Evolutionary conservation across 2,888 invertebrate genomes (phyloP).

Genomic region (Tetanocera ferruginea): DNA sequence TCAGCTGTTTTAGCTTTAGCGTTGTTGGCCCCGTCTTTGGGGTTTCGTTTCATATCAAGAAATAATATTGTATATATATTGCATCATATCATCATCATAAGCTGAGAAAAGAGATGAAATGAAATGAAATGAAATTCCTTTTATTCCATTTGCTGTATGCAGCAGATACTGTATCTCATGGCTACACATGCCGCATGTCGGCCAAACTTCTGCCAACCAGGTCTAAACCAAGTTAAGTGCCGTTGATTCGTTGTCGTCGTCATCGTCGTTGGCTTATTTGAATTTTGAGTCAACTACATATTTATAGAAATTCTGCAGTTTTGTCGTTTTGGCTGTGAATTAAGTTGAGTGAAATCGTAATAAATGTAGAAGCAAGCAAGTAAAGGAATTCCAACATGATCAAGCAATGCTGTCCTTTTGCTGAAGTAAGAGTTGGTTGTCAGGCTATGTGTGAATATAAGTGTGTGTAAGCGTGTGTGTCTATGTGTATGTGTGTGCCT

Average conservation of each 20-base stretch:
- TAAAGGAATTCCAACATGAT: slow-evolving; percentile 9
- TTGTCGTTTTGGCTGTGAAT: slow-evolving; percentile 23
- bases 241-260: too few species aligned
- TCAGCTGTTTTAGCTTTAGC: not conserved
- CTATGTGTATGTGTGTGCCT: not conserved
- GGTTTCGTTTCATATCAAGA: slow-evolving; percentile 15
- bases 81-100: not conserved
- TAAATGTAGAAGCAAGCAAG: not conserved
- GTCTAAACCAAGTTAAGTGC: too few species aligned
- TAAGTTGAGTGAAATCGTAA: slow-evolving; percentile 17
- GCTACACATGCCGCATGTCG: not conserved
- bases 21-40: not conserved
- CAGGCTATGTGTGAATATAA: not conserved
- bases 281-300: slow-evolving; percentile 11
- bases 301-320: slow-evolving; percentile 22
- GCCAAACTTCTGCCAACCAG: too few species aligned
- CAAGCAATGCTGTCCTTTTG: not conserved
- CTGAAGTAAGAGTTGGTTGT: not conserved
- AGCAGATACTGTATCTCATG: slow-evolving; percentile 5
- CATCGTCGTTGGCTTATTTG: not conserved
- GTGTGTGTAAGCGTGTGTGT: not conserved
- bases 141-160: not conserved
- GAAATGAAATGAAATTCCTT: not conserved
- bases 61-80: not conserved
- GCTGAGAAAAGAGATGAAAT: not conserved